These are phyloP conservation scores for Pelodiscus sinensis DNA, from an alignment of 2,113 vertebrate species.

Conservation along the genomic window DNA sequence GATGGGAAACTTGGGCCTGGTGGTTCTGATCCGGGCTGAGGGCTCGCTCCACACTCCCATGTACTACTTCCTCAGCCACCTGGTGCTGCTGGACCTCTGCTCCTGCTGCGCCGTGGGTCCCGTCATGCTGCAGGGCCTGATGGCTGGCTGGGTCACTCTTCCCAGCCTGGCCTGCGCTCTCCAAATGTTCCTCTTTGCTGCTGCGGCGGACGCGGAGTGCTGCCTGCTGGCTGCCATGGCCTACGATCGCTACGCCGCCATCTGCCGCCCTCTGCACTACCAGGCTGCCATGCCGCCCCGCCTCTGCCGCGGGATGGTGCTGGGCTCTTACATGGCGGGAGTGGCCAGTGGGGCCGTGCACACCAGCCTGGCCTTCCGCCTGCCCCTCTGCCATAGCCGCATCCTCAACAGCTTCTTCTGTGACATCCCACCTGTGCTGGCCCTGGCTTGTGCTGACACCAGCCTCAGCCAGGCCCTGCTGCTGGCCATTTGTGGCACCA, in stretches of 20 bases:
- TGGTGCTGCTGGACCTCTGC: conserved; percentile 67
- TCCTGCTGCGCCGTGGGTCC: conserved; percentile 56
- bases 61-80: conserved; percentile 60
- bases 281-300: not conserved
- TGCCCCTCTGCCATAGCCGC: not conserved
- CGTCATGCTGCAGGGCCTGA: conserved; percentile 61
- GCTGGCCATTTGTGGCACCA: not conserved
- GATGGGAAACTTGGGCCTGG: conserved; percentile 30
- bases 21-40: conserved; percentile 16
- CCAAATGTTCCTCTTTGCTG: conserved; percentile 69
- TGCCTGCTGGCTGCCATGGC: conserved; percentile 68
- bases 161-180: conserved; percentile 50
- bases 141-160: conserved; percentile 36
- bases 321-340: conserved; percentile 21
- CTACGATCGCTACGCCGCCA: conserved; percentile 62
- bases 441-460: not conserved
- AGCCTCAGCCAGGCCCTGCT: not conserved
- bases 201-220: conserved; percentile 52
- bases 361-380: no score
- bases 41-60: conserved; percentile 43
- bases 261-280: conserved; percentile 61
- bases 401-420: not conserved
- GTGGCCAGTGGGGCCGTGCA: conserved; percentile 45
- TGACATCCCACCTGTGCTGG: not conserved
- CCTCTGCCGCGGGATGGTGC: conserved; percentile 46